Percentiles rank a stretch among this genome's conserved stretches.
Evolutionary conservation across 23 tunicate species (phyloP).

Genomic region (Trididemnum miniatum): DNA sequence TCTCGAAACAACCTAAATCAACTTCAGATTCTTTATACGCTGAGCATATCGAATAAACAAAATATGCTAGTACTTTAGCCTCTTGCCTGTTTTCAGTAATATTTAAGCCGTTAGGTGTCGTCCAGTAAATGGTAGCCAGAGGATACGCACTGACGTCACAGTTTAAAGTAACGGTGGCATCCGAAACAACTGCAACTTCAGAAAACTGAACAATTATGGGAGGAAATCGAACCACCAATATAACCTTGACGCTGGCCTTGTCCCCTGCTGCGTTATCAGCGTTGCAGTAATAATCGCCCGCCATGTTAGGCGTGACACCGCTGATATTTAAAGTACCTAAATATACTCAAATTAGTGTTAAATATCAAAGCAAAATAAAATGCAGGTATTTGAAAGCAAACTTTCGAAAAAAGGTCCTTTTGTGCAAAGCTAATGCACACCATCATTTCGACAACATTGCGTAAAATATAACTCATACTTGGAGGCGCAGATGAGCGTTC

Average conservation of each 20-base stretch:
- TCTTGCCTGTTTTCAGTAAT: constrained; percentile 41
- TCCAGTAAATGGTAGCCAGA: constrained; percentile 60
- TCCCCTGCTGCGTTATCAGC: constrained; percentile 77
- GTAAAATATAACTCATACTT: too few relatives aligned
- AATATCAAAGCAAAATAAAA: too few relatives aligned
- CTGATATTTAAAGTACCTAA: constrained; percentile 65
- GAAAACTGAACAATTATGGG: constrained; percentile 49
- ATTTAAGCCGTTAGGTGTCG: constrained; percentile 24
- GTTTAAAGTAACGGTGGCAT: constrained; percentile 14
- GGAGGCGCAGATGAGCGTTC: too few relatives aligned
- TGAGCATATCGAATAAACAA: too few relatives aligned
- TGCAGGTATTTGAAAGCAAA: too few relatives aligned
- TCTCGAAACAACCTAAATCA: too few relatives aligned
- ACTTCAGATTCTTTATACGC: too few relatives aligned
- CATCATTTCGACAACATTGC: too few relatives aligned
- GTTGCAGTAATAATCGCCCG: constrained; percentile 69
- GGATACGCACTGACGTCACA: constrained; percentile 87
- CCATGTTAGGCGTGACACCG: constrained; percentile 66
- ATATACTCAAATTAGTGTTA: too few relatives aligned
- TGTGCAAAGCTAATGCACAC: too few relatives aligned
- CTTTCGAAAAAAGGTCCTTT: too few relatives aligned
- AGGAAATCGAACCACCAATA: constrained; percentile 61
- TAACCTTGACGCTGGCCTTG: constrained; percentile 32
- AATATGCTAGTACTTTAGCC: too few relatives aligned
- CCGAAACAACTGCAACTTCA: constrained; percentile 40